Evolutionary conservation across 2,888 invertebrate genomes (phyloP).

Genomic region (Tetranychus piercei): DNA sequence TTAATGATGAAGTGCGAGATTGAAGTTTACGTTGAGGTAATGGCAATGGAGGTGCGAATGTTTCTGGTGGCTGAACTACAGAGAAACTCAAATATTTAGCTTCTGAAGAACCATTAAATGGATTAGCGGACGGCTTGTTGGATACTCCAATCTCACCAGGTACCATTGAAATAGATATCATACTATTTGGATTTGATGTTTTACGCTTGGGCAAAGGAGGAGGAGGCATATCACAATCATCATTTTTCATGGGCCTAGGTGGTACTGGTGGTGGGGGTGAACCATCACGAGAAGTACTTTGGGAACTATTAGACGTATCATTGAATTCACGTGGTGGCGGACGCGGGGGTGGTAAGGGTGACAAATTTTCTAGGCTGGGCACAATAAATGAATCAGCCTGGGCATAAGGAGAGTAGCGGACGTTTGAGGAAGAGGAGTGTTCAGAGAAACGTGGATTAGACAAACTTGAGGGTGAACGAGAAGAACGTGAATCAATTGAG

Average conservation of each 20-base stretch:
- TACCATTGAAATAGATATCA: neutral
- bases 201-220: conserved; percentile 1
- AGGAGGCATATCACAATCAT: neutral
- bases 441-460: neutral
- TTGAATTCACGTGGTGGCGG: neutral
- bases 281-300: neutral
- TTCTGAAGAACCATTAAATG: neutral
- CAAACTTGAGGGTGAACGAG: neutral
- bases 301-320: neutral
- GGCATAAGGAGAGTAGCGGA: neutral
- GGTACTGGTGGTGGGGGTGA: conserved; percentile 2
- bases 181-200: neutral
- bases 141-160: neutral
- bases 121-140: neutral
- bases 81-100: neutral
- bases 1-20: neutral
- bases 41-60: neutral
- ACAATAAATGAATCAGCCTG: neutral
- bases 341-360: neutral
- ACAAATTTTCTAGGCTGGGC: neutral
- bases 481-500: neutral
- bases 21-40: conserved; percentile 5
- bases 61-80: neutral
- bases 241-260: neutral
- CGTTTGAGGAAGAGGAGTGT: neutral